These are phyloP conservation scores for Rhimphoctona megacephalus DNA, from an alignment of 2,888 invertebrate genomes.

Conservation along the genomic window DNA sequence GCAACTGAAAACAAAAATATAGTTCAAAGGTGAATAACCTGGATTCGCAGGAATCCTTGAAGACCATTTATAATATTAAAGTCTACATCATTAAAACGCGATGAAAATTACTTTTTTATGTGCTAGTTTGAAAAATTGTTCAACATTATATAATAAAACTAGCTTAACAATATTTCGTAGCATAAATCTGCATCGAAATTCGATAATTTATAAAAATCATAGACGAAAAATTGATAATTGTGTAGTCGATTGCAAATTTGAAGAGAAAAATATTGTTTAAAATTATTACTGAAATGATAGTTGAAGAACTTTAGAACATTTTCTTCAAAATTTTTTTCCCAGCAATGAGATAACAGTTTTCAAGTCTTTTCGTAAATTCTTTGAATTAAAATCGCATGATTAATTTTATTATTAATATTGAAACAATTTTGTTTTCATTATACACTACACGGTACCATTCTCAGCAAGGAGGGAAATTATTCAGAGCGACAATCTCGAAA, in stretches of 20 bases:
- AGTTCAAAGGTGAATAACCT: conserved; percentile 14
- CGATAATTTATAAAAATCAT: no score
- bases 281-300: no score
- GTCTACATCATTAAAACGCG: background rate
- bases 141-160: no score
- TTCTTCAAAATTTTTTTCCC: no score
- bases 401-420: background rate
- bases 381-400: background rate
- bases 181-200: background rate
- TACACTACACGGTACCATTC: conserved; percentile 7
- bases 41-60: background rate
- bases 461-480: conserved; percentile 26
- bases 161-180: background rate
- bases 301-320: no score
- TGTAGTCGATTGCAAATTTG: no score
- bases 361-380: background rate
- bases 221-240: no score
- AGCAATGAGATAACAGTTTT: background rate
- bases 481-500: conserved; percentile 31
- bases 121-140: background rate
- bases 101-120: background rate
- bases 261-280: no score
- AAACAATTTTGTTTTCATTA: conserved; percentile 1
- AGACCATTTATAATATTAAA: background rate
- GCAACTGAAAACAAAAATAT: conserved; percentile 72